A percentile compares a stretch with the other conserved stretches of the same genome.
Evolutionary conservation across 92 coral and sea anemone genomes (phyloP).

Genomic region (Diadumene lineata): DNA sequence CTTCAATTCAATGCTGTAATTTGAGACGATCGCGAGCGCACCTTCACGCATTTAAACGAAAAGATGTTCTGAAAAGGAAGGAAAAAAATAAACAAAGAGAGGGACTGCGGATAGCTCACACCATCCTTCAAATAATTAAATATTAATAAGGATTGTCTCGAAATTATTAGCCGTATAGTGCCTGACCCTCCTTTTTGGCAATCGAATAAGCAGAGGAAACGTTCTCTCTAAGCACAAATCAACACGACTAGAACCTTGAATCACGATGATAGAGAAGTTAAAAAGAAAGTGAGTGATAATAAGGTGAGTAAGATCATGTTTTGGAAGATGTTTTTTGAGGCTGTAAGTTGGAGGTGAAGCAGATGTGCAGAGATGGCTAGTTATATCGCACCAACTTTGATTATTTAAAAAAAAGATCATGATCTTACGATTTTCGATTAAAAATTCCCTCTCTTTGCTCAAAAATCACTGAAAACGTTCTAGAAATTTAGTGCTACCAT

Average conservation of each 20-base stretch:
- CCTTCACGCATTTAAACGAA: no score
- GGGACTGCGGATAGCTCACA: conserved; percentile 11
- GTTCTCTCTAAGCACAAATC: not conserved
- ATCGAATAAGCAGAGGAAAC: conserved; percentile 10
- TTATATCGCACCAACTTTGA: not conserved
- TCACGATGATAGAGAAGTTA: not conserved
- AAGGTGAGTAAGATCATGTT: not conserved
- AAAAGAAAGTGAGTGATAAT: not conserved
- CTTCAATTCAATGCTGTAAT: no score
- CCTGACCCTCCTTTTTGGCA: conserved; percentile 30
- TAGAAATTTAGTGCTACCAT: no score
- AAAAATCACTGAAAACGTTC: no score
- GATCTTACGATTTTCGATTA: conserved; percentile 18
- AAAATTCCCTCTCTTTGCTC: no score
- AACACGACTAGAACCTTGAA: not conserved
- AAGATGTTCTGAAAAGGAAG: no score
- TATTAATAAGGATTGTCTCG: conserved; percentile 32
- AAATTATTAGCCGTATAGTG: conserved; percentile 23
- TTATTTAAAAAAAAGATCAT: conserved; percentile 8
- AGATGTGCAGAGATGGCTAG: no score
- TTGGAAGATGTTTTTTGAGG: not conserved
- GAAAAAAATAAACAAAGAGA: not conserved
- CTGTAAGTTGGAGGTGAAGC: no score
- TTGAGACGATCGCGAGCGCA: no score
- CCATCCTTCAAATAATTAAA: conserved; percentile 14